Evolutionary conservation across 1,140 invertebrate genomes (phyloP), one percentile per base, ranked within the genome.

Genomic region (Calephelis nemesis): DNA sequence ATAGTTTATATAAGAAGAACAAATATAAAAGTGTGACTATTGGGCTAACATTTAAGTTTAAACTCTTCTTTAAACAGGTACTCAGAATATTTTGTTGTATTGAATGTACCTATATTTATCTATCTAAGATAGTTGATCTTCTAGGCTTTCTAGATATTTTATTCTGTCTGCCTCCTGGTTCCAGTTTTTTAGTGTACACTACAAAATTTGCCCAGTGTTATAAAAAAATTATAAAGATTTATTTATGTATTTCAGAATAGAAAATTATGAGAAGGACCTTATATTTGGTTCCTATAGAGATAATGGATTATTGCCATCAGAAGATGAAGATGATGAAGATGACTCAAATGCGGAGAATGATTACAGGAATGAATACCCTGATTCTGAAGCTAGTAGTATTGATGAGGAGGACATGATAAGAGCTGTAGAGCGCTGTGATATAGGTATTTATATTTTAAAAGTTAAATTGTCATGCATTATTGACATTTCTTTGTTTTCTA

Each of bases 271-370:
- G 73, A 85, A 88, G 60, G 83, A 89, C 66, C 71, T 93, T 11
- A 78, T 93, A 63, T 89, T 90, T 74, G 90, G 87, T 9, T 79
- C 90, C 39, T 80, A 90, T 67, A 74, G 87, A 70, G 90, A 92
- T 60, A 85, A 90, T 77, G 84, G 84, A 1, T 63, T 72, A 47
- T 68, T 68, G 0, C 85, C 81, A 3, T 78, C 77, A 39, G 73
- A 79, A 47, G 83, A 83, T 52, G 81, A 74, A 30, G 85, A 90
- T 60, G 76, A 83, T 66, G 88, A 91, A 72, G 93, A 93, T 83
- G 93, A 94, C 83, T 93, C 93, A 0, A 94, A 94, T 87, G 92
- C 92, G 72, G 93, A 94, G 81, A 93, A 92, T 75, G 90, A 93
- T 75, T 93, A 91, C 88, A 83, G 91, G 40, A 94, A 94, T 85